These are phyloP conservation scores for Stigmatopora argus DNA, from an alignment of 2,113 vertebrate species.

Conservation along the genomic window DNA sequence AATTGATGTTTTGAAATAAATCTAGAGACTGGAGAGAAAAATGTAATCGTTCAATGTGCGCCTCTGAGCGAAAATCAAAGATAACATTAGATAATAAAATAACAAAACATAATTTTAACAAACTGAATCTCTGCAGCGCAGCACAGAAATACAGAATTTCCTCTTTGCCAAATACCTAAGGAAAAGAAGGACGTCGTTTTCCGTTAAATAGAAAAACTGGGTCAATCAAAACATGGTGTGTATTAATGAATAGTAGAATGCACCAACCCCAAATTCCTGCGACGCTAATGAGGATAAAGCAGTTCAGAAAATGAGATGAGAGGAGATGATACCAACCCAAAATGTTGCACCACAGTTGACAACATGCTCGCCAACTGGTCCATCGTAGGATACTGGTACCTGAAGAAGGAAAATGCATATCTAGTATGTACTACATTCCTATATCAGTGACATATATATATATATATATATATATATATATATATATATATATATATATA, in stretches of 20 bases:
- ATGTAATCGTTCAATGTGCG: background rate
- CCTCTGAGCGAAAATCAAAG: background rate
- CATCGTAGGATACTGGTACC: slow-evolving; percentile 97
- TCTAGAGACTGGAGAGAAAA: background rate
- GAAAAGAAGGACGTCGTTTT: background rate
- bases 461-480: too few species aligned
- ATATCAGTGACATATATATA: background rate
- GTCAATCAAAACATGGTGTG: background rate
- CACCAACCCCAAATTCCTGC: slow-evolving; percentile 83
- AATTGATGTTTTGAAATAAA: background rate
- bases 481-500: too few species aligned
- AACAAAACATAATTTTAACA: background rate
- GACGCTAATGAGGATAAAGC: too few species aligned
- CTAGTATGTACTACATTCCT: background rate
- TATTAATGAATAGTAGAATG: background rate
- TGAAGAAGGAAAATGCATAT: slow-evolving; percentile 43
- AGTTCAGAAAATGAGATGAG: too few species aligned
- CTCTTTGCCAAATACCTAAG: background rate
- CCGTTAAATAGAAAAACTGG: background rate
- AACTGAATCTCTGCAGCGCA: background rate
- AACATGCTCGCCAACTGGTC: slow-evolving; percentile 94
- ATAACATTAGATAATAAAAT: too few species aligned
- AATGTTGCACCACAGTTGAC: slow-evolving; percentile 91
- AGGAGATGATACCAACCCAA: slow-evolving; percentile 71
- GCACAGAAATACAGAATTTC: background rate